Evolutionary conservation across 2,113 vertebrate species (phyloP), one percentile per base, ranked within the genome.

Genomic region (Dasyornis broadbenti): DNA sequence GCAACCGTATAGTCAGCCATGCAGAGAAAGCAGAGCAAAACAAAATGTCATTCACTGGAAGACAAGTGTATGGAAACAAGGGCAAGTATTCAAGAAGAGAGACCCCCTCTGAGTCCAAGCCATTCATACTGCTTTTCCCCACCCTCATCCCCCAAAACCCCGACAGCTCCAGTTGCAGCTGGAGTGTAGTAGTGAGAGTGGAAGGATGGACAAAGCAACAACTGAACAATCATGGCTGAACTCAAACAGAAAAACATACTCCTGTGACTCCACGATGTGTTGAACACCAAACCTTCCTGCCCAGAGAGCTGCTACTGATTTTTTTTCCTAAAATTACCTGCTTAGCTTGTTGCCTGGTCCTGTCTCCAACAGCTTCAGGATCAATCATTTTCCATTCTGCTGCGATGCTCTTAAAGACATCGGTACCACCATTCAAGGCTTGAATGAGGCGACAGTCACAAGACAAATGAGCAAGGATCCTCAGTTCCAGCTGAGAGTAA

Each of bases 401-500:
- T 49, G 99, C 99, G 20, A 99, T 99, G 96, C 98, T 99, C 94
- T 97, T 98, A 87, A 99, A 99, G 82, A 99, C 99, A 72, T 99
- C 99, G 5, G 98, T 95, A 47, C 98, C 99, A 21, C 96, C 82
- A 13, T 99, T 99, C 71, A 99, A 97, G 45, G 98, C 98, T 96
- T 99, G 97, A 64, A 99, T 97, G 69, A 99, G 99, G 35, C 98
- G 98, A 52, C 52, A 81, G 84, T 99, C 99, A 0, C 95, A 65
- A 77, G 99, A 99, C 53, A 99, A 98, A 92, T 99, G 99, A 96
- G 99, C 99, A 95, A 99, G 97, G 89, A 99, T 98, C 78, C 99
- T 98, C 94, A 99, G 92, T 95, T 99, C 99, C 73, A 99, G 97
- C 96, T 99, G 99, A 90, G 99, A 99, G 85, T 99, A 99, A 97